Base-by-base conservation (phyloP, 2,888 invertebrate genomes). In the Cataglyphis rosenhaueri region DNA sequence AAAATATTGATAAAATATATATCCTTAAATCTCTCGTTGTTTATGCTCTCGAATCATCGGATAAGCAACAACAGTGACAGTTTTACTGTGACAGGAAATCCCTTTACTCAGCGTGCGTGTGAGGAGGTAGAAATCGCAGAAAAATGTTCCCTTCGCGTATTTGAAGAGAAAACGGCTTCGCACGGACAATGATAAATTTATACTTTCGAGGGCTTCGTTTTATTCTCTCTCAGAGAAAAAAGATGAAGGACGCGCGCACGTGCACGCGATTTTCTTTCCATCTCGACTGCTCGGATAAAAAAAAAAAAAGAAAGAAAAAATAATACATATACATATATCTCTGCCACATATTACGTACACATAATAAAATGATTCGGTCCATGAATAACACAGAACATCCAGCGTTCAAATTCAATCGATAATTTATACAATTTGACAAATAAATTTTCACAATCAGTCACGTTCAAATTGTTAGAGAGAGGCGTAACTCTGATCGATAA, bases 41-140 rank as follows among this genome's bases (percentile, higher is more conserved):
- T 1, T 25, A 15, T 3, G 52, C n/a, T 52, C n/a, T 12, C 38
- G 59, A 71, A 61, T 61, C 57, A n/a, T 41, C 15, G 29, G n/a
- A 66, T 38, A n/a, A 12, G 25, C 38, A 52, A 21, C 32, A 59
- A 18, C 71, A 79, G 59, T 52, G 78, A 59, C 59, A 35, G 41
- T 44, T 70, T 25, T 12, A 44, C 18, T 21, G 32, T 44, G 44
- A 38, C 44, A 44, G 44, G 1, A 59, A 59, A 18, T 71, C 61
- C 71, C n/a, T 79, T 71, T 59, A 44, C 78, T 79, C 71, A 12
- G 9, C 12, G 15, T 57, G 29, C 38, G 38, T n/a, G 70, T 83
- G 71, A 83, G 85, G 85, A 78, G 74, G 81, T 73, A 86, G 88
- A 89, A 88, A 90, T 88, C 87, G 87, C 87, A 89, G 91, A 88